Base-by-base conservation (phyloP, 1,140 invertebrate species). In the Eumeta japonica region DNA sequence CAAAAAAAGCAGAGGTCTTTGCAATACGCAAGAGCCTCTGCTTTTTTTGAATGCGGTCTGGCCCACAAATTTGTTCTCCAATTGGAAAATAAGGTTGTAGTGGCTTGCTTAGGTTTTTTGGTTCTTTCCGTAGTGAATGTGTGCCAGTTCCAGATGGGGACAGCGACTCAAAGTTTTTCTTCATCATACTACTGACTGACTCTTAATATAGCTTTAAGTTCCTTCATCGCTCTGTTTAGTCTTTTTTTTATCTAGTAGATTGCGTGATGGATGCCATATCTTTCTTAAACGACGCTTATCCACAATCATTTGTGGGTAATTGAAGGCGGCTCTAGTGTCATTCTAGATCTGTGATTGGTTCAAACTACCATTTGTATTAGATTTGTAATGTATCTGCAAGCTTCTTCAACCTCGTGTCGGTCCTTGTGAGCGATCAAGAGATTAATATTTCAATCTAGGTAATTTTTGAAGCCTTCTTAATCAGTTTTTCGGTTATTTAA, bases 251-350 rank as follows among this genome's bases (percentile, higher is more conserved):
- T 45, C 43, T 10, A 2, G 10, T 2, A 10, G 15, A 10, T 28
- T 19, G 16, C 35, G 15, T 10, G 18, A 24, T 2, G 3, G 9
- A 10, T 29, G 43, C 43, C 43, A 45, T 7, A 34, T 9, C 29
- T 39, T 16, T 1, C 43, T 3, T 13, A 40, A 12, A 9, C 43
- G 27, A 9, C 38, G 27, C 15, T 45, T 45, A 35, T 41, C 42
- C 12, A 17, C 33, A 1, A 45, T 40, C 14, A 36, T 10, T 7
- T 29, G 4, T 1, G 13, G 18, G 14, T 3, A 3, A 13, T 28
- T 15, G 7, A 18, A n/a, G 4, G 1, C 10, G 11, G 2, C 10
- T 17, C 16, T n/a, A 9, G 16, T 5, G 16, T 20, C 12, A 2
- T 16, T 18, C 18, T n/a, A 11, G 14, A 10, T 10, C 5, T 31